These are phyloP conservation scores for Drosophila asahinai DNA, from an alignment of 1,140 invertebrate genomes.

Conservation along the genomic window DNA sequence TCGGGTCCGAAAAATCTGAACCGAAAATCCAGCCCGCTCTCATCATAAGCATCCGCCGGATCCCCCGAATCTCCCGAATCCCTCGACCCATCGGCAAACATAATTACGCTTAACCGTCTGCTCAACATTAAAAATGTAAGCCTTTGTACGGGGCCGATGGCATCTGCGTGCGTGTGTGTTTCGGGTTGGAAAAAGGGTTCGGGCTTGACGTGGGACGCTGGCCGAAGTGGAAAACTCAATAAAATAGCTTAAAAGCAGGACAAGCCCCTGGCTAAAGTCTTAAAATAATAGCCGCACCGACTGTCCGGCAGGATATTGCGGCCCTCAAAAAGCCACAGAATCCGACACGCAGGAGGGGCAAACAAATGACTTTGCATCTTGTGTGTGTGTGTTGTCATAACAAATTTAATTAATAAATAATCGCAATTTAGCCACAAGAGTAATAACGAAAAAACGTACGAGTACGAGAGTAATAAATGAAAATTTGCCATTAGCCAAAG, in stretches of 20 bases:
- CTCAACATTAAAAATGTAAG: constrained; percentile 58
- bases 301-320: constrained; percentile 25
- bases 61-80: background rate
- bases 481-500: constrained; percentile 72
- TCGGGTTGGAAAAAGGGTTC: constrained; percentile 24
- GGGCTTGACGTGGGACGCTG: constrained; percentile 14
- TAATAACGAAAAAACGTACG: constrained; percentile 58
- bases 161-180: constrained; percentile 16
- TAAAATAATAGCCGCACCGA: constrained; percentile 54
- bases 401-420: constrained; percentile 84
- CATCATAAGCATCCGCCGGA: constrained; percentile 2
- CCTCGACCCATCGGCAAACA: constrained; percentile 38
- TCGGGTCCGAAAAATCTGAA: constrained; percentile 24
- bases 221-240: constrained; percentile 44
- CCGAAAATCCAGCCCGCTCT: constrained; percentile 11
- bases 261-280: constrained; percentile 45
- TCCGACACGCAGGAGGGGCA: constrained; percentile 7
- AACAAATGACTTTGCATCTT: constrained; percentile 54
- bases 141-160: constrained; percentile 5
- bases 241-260: constrained; percentile 54
- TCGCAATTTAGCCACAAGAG: constrained; percentile 77
- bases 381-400: constrained; percentile 53
- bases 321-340: constrained; percentile 12
- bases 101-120: constrained; percentile 56
- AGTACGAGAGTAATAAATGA: constrained; percentile 43